Conservation (phyloP, 92 coral and sea anemone species). For the Phenganax stokvisi region DNA sequence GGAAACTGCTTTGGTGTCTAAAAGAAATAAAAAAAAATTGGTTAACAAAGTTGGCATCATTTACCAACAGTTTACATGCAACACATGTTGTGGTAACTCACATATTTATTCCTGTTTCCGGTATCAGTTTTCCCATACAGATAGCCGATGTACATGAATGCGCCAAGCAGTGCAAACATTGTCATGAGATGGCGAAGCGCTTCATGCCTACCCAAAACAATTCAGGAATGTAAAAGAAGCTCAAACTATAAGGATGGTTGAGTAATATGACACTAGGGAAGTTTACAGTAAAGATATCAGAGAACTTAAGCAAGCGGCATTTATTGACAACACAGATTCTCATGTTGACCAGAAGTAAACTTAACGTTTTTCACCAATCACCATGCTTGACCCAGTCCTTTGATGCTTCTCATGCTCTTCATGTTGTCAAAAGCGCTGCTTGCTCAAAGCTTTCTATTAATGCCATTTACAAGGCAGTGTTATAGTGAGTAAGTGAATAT, state of each 20-base stretch:
- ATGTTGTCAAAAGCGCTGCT: too few relatives aligned
- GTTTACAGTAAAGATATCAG: not conserved
- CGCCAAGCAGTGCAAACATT: slow-evolving; percentile 65
- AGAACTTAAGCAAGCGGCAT: too few relatives aligned
- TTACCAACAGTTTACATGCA: not conserved
- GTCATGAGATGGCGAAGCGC: slow-evolving; percentile 60
- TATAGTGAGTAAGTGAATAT: not conserved
- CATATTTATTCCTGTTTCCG: slow-evolving; percentile 45
- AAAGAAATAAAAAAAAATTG: not conserved
- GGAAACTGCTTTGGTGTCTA: slow-evolving; percentile 36
- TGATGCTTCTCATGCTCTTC: too few relatives aligned
- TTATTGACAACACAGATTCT: too few relatives aligned
- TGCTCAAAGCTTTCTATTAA: not conserved
- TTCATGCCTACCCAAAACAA: slow-evolving; percentile 51
- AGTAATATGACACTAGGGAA: too few relatives aligned
- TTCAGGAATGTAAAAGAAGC: not conserved
- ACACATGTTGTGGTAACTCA: not conserved
- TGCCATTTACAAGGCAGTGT: not conserved
- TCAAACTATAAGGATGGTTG: too few relatives aligned
- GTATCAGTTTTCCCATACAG: slow-evolving; percentile 60
- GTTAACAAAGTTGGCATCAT: not conserved
- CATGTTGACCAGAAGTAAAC: too few relatives aligned
- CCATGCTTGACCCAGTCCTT: too few relatives aligned
- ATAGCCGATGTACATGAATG: slow-evolving; percentile 50
- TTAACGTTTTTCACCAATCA: too few relatives aligned